phyloP scores from a whole-genome alignment of 1,140 invertebrate genomes.

The Achatina immaculata region DNA sequence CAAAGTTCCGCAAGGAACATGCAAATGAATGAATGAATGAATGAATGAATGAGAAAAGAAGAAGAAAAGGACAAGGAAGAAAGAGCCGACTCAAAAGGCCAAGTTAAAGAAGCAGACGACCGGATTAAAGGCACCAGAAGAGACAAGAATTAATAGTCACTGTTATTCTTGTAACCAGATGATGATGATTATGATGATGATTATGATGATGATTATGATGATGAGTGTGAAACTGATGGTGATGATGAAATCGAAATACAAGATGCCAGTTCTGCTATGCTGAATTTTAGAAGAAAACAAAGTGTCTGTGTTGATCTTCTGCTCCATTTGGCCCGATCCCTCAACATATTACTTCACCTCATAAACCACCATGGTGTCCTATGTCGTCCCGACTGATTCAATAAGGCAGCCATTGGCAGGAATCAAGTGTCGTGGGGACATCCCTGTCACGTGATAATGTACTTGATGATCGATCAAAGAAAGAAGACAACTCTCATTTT shows the following conservation, averaged over 20 bases:
- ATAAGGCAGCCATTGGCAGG: constrained; percentile 2
- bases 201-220: too few relatives aligned
- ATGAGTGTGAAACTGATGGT: too few relatives aligned
- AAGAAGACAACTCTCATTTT: constrained; percentile 12
- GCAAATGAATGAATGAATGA: too few relatives aligned
- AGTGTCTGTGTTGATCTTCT: not conserved
- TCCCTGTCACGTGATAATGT: constrained; percentile 21
- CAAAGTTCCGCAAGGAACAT: too few relatives aligned
- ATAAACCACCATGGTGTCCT: not conserved
- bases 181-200: too few relatives aligned
- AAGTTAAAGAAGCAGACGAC: constrained; percentile 6
- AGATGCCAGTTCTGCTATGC: not conserved
- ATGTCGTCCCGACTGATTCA: constrained; percentile 4
- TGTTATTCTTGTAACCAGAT: too few relatives aligned
- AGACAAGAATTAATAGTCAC: too few relatives aligned
- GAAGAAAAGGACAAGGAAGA: constrained; percentile 9
- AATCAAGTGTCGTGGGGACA: constrained; percentile 18
- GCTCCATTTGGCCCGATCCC: not conserved
- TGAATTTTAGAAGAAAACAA: too few relatives aligned
- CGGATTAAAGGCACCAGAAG: too few relatives aligned
- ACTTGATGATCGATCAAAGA: constrained; percentile 24
- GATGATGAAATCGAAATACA: too few relatives aligned
- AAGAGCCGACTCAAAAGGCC: not conserved
- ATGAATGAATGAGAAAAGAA: not conserved
- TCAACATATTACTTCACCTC: not conserved